Evolutionary conservation across 2,888 invertebrate species (phyloP).

Genomic region (Ochropleura leucogaster): DNA sequence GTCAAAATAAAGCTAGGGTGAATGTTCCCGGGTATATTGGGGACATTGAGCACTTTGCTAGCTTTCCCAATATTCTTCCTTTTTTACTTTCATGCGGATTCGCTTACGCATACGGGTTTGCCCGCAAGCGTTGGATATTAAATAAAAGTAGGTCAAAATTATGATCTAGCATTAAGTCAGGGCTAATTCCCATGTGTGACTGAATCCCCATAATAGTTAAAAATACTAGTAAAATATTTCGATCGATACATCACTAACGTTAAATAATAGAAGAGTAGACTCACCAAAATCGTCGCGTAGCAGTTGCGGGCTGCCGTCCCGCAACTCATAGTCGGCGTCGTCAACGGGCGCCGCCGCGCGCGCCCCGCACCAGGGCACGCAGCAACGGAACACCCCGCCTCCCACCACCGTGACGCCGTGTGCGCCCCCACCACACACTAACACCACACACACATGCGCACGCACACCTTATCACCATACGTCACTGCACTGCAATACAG

Average conservation of each 20-base stretch:
- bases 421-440: constrained; percentile 69
- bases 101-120: not conserved
- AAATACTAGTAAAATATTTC: not conserved
- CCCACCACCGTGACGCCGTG: constrained; percentile 92
- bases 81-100: not conserved
- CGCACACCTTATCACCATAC: constrained; percentile 61
- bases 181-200: not conserved
- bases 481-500: constrained; percentile 61
- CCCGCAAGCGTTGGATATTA: not conserved
- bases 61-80: not conserved
- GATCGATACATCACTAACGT: not conserved
- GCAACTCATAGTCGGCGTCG: constrained; percentile 89
- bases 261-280: constrained; percentile 57
- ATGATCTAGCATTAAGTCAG: not conserved
- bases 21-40: constrained; percentile 14
- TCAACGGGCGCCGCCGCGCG: constrained; percentile 92
- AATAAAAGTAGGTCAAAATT: not conserved
- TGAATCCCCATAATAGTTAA: not conserved
- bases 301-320: constrained; percentile 85
- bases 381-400: constrained; percentile 95
- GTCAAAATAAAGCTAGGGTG: constrained; percentile 35
- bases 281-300: constrained; percentile 83
- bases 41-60: constrained; percentile 25
- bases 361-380: constrained; percentile 95
- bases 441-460: constrained; percentile 60